Evolutionary conservation across 2,888 invertebrate species (phyloP), one percentile per base, ranked within the genome.

Genomic region (Nesidiocoris tenuis): DNA sequence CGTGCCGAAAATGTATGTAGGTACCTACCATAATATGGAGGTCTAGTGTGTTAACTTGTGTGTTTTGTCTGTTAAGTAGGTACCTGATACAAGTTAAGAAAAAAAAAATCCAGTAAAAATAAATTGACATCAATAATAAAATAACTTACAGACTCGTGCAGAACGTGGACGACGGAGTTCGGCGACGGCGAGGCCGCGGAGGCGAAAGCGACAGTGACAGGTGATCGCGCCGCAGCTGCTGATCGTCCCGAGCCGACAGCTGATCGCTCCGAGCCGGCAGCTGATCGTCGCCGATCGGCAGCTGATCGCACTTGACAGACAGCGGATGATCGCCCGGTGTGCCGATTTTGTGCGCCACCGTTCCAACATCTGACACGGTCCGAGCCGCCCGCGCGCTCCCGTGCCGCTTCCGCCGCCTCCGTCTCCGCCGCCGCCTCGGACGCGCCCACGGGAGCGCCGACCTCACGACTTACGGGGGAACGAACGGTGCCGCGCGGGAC

Each of bases 101-200:
- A n/a, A n/a, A n/a, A n/a, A n/a, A n/a, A n/a, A n/a, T n/a, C n/a
- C n/a, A n/a, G n/a, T n/a, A n/a, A n/a, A n/a, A n/a, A n/a, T n/a
- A n/a, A n/a, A n/a, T n/a, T n/a, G n/a, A n/a, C n/a, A n/a, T n/a
- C n/a, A n/a, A n/a, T n/a, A n/a, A n/a, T n/a, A n/a, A n/a, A n/a
- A n/a, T n/a, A n/a, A 81, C 82, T 82, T 79, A 82, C 82, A 81
- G 78, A 77, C 81, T 82, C 67, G 80, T 79, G 79, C 80, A 81
- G 24, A 80, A 80, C 67, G 81, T 81, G 64, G 81, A 76, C 77
- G 81, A 80, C 24, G 81, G 82, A 80, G 81, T 79, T 72, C 80
- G 78, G 70, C 81, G 80, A 70, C 81, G 79, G 24, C 82, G 78
- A 63, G 80, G 80, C 21, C 72, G 23, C 39, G 82, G 82, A 61